Evolutionary conservation across 2,888 invertebrate genomes (phyloP).

Genomic region (Mechanitis messenoides): DNA sequence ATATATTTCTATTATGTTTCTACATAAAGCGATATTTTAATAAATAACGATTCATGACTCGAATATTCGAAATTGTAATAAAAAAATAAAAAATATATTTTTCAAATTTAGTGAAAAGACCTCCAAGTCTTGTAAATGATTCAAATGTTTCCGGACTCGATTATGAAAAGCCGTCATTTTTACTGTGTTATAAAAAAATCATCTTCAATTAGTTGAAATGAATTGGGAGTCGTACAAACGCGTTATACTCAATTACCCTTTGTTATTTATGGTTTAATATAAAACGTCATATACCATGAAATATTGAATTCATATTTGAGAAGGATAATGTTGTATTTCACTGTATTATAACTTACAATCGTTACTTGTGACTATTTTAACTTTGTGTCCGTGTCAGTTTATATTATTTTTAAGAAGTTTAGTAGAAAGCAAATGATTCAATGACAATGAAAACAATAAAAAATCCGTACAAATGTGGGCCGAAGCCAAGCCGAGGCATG

Average conservation of each 20-base stretch:
- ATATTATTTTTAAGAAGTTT: no score
- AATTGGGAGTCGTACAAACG: not conserved
- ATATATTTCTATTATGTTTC: no score
- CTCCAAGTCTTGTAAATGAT: not conserved
- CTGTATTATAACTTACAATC: not conserved
- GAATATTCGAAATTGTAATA: no score
- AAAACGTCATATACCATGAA: not conserved
- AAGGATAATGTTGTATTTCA: not conserved
- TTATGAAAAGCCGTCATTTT: not conserved
- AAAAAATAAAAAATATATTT: no score
- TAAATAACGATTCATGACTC: no score
- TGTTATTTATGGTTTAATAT: not conserved
- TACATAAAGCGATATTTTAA: no score
- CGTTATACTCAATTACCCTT: not conserved
- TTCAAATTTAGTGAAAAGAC: not conserved
- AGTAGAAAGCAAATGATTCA: no score
- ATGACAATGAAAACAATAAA: no score
- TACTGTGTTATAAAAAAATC: not conserved
- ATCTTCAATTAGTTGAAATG: conserved; percentile 3
- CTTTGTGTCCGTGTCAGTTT: no score
- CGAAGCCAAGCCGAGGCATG: no score
- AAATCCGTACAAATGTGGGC: no score
- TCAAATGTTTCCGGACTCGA: not conserved
- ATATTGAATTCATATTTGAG: not conserved
- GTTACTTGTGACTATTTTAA: no score